Base-by-base conservation (phyloP, 2,797 vertebrate genomes). In the Thripadectes ignobilis region DNA sequence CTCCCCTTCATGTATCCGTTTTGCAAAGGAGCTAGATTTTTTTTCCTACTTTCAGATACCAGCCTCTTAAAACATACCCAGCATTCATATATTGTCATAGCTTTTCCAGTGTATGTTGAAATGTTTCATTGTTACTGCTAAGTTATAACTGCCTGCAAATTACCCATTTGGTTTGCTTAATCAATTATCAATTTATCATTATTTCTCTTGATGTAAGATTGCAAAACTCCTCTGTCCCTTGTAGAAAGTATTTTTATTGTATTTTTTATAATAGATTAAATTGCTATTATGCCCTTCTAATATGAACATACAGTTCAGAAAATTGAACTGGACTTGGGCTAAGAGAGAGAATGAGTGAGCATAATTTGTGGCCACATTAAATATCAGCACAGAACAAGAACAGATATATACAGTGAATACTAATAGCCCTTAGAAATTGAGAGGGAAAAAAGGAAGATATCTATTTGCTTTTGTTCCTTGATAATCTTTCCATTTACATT, bases 311-410 rank as follows among this genome's bases (percentile, higher is more conserved):
- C 96, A 97, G 93, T 97, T 97, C 95, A 95, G 87, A 96, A 98
- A 97, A 98, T 98, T 97, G 97, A 97, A 97, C 97, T 95, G 93
- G 97, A 97, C 96, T 98, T 95, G 91, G 96, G 86, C 92, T 97
- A 96, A 96, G 94, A 67, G 51, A 95, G 90, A 91, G 96, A 97
- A 97, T 90, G 95, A 97, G 91, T 80, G 93, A 97, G 96, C 92
- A 90, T 97, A 97, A 98, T 98, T 98, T 98, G 92, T 96, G 90
- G 77, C 95, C 95, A 95, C 93, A 88, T 96, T 96, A 97, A 97
- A 97, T 97, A 94, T 95, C 96, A 96, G 92, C 91, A 93, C 88
- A 91, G 95, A 95, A 92, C 36, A 90, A 43, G 88, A 95, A 90
- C 85, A 93, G 96, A 96, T 97, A 96, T 97, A 96, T 95, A 98